These are phyloP conservation scores for Telenomus remus DNA, from an alignment of 1,140 invertebrate genomes.

Conservation along the genomic window DNA sequence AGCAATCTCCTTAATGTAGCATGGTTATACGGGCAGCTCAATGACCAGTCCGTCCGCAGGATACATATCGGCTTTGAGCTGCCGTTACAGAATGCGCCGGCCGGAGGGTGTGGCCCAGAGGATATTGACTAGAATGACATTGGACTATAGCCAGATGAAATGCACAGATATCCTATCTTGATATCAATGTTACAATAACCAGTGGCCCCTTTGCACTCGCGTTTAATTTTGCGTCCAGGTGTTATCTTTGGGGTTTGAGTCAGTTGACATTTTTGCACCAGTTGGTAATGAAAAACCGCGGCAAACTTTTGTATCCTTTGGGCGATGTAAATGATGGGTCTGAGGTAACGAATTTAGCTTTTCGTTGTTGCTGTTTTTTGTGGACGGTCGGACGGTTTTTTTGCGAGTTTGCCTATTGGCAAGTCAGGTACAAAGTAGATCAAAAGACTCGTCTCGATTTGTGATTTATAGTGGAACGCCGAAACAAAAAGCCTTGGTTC, in stretches of 20 bases:
- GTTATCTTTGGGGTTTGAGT: conserved; percentile 3
- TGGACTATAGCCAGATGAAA: conserved; percentile 62
- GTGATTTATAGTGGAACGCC: neutral
- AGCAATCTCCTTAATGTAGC: conserved; percentile 51
- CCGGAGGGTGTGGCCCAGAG: conserved; percentile 28
- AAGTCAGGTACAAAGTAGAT: neutral
- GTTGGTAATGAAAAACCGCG: neutral
- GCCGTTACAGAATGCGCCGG: conserved; percentile 29
- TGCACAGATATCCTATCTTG: conserved; percentile 51
- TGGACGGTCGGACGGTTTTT: neutral
- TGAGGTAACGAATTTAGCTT: no score
- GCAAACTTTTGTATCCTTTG: neutral
- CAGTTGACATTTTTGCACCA: conserved; percentile 16
- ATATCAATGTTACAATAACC: conserved; percentile 50
- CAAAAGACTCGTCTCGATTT: neutral
- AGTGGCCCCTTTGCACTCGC: conserved; percentile 30
- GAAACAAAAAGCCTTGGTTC: conserved; percentile 8
- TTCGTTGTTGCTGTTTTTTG: no score
- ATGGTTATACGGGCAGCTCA: conserved; percentile 28
- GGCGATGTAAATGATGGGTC: no score
- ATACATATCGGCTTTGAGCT: conserved; percentile 28
- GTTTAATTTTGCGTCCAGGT: neutral
- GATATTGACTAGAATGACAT: conserved; percentile 59
- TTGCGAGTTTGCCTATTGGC: neutral
- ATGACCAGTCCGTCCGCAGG: conserved; percentile 35